Base-by-base conservation (phyloP, 2,797 vertebrate genomes). In the Eremophila alpestris region DNA sequence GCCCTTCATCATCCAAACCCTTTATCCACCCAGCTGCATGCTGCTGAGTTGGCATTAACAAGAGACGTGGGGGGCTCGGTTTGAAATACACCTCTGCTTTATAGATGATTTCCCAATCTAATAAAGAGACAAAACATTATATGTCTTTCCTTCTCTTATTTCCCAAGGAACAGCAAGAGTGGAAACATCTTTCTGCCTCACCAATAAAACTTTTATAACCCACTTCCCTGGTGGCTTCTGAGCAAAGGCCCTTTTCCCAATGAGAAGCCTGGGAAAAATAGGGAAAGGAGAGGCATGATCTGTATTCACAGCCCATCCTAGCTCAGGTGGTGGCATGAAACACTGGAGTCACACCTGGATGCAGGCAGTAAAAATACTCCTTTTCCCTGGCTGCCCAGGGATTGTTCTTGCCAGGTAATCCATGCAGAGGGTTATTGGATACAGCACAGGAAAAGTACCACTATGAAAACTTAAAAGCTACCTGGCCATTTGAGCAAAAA, bases 191-290 rank as follows among this genome's bases (percentile, higher is more conserved):
- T 85, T 87, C 89, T 69, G 60, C 67, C 85, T 89, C 76, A 64
- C 83, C 65, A 93, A 95, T 92, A 92, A 89, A 97, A 93, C 68
- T 89, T 89, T 87, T 71, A 94, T 51, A 87, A 84, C 75, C 27
- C 29, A 13, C 16, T 60, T 90, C 68, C 74, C 68, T 34, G 34
- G 55, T 52, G 68, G 71, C 36, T 52, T 51, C 86, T 60, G 22
- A 84, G 34, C 52, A 76, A 89, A 41, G 10, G 30, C 26, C 6
- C 26, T 83, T 85, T 93, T 75, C 49, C 63, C 75, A 65, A 5
- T 1, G 3, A 96, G 69, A 78, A 90, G 34, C 24, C 40, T 52
- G 75, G 45, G 81, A 67, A 46, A 60, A 83, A 62, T 1, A 78
- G 30, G 83, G 48, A 40, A 87, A 79, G 85, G 55, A 94, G 59